A percentile compares a stretch with the other conserved stretches of the same genome.
phyloP scores from a whole-genome alignment of 2,888 invertebrate genomes.

The Trichopria drosophilae region DNA sequence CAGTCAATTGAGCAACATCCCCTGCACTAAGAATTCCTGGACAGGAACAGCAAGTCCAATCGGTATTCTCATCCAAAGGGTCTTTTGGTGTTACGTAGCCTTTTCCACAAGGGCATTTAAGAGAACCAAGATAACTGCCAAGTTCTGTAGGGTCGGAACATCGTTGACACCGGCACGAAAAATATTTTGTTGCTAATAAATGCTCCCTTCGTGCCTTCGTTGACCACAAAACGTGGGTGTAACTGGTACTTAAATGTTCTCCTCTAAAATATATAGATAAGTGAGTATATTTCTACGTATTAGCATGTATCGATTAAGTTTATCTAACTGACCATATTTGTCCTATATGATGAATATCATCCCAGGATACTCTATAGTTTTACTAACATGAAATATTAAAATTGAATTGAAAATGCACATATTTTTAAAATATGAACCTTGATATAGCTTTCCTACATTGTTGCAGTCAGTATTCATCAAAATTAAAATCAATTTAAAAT shows the following conservation, averaged over 20 bases:
- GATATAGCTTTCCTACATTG: too few relatives aligned
- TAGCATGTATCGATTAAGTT: background rate
- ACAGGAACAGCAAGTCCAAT: constrained; percentile 78
- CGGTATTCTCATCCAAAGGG: constrained; percentile 71
- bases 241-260: constrained; percentile 79
- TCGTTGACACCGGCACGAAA: constrained; percentile 72
- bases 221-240: constrained; percentile 86
- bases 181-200: constrained; percentile 77
- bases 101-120: constrained; percentile 68
- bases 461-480: too few relatives aligned
- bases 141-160: constrained; percentile 82
- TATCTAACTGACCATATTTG: too few relatives aligned
- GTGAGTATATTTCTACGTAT: too few relatives aligned
- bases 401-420: too few relatives aligned
- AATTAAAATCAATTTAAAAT: too few relatives aligned
- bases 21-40: constrained; percentile 66
- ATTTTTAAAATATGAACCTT: too few relatives aligned
- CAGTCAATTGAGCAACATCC: constrained; percentile 70
- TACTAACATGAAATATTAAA: too few relatives aligned
- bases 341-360: too few relatives aligned
- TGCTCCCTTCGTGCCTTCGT: constrained; percentile 80
- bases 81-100: constrained; percentile 73
- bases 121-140: constrained; percentile 72
- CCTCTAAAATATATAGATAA: constrained; percentile 60
- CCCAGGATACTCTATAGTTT: too few relatives aligned